Base-by-base conservation (phyloP, 2,113 vertebrate species). In the Willisornis vidua region DNA sequence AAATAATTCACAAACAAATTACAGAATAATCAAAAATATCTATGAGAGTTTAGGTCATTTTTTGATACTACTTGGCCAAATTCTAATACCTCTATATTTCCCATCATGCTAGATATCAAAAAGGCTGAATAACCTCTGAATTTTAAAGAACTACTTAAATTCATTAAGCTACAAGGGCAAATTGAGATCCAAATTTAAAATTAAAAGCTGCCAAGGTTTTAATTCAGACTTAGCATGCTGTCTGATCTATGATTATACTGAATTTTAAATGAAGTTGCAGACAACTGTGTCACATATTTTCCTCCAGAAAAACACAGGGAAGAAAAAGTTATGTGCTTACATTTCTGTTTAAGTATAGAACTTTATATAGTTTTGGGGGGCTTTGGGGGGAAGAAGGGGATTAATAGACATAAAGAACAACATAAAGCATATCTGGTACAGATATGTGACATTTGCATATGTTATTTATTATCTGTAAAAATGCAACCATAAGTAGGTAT, bases 231-330 rank as follows among this genome's bases (percentile, higher is more conserved):
- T 81, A 73, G 41, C 28, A 79, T 65, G 54, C 67, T 70, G 24
- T 76, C 78, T 90, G 70, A 79, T 87, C 66, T 79, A 52, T 65
- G 80, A 82, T 89, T 75, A 95, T 33, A 93, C 33, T 0, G 7
- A 82, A 94, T 89, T 91, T 91, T 82, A 89, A 89, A 94, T 89
- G 62, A 92, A 70, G 46, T 66, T 77, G 55, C 51, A 89, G 48
- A 43, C 10, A 93, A 22, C 39, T 65, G 24, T 13, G 51, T 33
- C 79, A 88, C 85, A 85, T 57, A 61, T 8, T 67, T 82, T 82
- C 45, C 26, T 57, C n/a, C 25, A 58, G 31, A 31, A n/a, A 52
- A 65, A 72, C 28, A 61, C 12, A 70, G 35, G 8, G 14, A 71
- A 74, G n/a, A 24, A 62, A 77, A 19, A 16, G 35, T 66, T 87